Evolutionary conservation across 2,113 vertebrate species (phyloP).

Genomic region (Porphyrio hochstetteri): DNA sequence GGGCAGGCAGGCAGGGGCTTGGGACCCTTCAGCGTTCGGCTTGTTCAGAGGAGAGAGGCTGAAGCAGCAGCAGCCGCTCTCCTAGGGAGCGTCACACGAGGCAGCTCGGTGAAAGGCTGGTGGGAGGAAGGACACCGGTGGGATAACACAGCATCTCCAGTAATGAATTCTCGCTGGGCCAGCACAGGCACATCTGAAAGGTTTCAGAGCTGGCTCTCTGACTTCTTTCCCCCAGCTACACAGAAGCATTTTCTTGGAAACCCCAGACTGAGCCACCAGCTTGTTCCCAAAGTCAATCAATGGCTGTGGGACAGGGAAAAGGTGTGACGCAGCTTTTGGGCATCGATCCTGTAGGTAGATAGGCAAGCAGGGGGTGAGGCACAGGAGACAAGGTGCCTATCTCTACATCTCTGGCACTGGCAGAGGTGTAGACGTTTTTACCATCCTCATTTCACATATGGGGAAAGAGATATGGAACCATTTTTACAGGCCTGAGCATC

Average conservation of each 20-base stretch:
- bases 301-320: background rate
- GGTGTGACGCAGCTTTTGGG: background rate
- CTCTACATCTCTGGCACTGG: background rate
- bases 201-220: background rate
- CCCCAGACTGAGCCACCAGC: background rate
- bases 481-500: background rate
- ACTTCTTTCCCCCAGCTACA: constrained; percentile 1
- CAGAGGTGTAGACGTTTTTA: background rate
- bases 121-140: background rate
- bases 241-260: background rate
- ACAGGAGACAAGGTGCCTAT: background rate
- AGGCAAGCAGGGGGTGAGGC: background rate
- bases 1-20: background rate
- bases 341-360: background rate
- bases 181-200: background rate
- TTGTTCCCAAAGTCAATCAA: background rate
- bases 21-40: background rate
- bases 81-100: background rate
- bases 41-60: background rate
- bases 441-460: background rate
- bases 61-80: background rate
- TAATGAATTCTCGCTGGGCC: background rate
- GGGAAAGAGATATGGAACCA: background rate
- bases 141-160: background rate
- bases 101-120: background rate